These are phyloP conservation scores for Gulo gulo DNA, from an alignment of 2,113 vertebrate genomes.

Conservation along the genomic window DNA sequence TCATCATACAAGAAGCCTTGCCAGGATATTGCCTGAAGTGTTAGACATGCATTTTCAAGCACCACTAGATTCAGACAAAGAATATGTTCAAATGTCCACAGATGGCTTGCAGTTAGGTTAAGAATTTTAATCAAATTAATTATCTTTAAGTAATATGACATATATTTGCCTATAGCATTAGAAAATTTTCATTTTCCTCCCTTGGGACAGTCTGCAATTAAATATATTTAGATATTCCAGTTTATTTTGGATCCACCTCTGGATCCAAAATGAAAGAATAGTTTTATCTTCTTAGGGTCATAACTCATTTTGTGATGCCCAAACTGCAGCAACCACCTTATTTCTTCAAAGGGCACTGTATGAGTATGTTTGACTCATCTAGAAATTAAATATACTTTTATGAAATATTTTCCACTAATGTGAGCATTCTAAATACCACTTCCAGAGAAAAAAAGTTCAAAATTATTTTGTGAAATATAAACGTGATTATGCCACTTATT, in stretches of 20 bases:
- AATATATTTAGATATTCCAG: neutral
- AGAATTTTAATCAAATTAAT: slow-evolving; percentile 39
- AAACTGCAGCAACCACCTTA: neutral
- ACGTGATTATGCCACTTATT: neutral
- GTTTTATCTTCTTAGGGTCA: neutral
- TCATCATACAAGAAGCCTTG: neutral
- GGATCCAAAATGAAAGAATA: neutral
- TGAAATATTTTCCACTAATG: neutral
- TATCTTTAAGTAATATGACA: neutral
- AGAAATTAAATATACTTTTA: neutral
- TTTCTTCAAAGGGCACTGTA: neutral
- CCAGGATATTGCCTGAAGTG: neutral
- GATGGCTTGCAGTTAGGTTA: neutral
- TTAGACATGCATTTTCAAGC: neutral
- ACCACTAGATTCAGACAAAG: neutral
- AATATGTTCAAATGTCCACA: neutral
- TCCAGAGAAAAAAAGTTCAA: neutral
- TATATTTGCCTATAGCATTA: neutral
- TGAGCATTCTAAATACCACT: neutral
- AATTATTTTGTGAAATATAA: neutral
- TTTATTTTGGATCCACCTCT: neutral
- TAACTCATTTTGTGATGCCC: neutral
- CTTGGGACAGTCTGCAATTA: neutral
- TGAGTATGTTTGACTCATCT: neutral
- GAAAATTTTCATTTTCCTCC: neutral